Evolutionary conservation across 2,113 vertebrate species (phyloP).

Genomic region (Illadopsis cleaveri): DNA sequence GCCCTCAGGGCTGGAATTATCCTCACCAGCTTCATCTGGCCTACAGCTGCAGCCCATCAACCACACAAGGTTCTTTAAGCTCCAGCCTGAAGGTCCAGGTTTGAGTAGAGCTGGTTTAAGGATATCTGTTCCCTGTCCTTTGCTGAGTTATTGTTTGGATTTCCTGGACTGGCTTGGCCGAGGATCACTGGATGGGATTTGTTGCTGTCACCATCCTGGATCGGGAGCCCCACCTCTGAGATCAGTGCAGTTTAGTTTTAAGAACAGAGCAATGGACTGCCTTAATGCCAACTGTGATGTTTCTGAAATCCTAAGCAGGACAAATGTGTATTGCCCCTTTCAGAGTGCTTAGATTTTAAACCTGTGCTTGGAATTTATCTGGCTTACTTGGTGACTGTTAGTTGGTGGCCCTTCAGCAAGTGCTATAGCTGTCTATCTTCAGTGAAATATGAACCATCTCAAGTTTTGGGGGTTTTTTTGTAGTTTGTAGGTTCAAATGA

Average conservation of each 20-base stretch:
- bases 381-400: not conserved
- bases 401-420: not conserved
- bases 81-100: not conserved
- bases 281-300: not conserved
- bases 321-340: not conserved
- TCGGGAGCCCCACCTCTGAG: not conserved
- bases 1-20: not conserved
- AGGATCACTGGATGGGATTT: not conserved
- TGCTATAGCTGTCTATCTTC: not conserved
- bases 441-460: not conserved
- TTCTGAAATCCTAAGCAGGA: not conserved
- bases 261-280: not conserved
- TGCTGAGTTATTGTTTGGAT: not conserved
- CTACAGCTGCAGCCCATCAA: not conserved
- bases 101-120: not conserved
- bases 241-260: not conserved
- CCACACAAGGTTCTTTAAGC: not conserved
- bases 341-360: not conserved
- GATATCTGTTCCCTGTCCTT: accelerated
- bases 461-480: not conserved
- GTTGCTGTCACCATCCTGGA: not conserved
- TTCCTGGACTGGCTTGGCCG: not conserved
- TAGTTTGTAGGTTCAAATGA: not conserved
- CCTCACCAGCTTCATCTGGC: not conserved
- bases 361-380: not conserved